Evolutionary conservation across 2,888 invertebrate species (phyloP), one percentile per base, ranked within the genome.

Genomic region (Drosophila engyochracea): DNA sequence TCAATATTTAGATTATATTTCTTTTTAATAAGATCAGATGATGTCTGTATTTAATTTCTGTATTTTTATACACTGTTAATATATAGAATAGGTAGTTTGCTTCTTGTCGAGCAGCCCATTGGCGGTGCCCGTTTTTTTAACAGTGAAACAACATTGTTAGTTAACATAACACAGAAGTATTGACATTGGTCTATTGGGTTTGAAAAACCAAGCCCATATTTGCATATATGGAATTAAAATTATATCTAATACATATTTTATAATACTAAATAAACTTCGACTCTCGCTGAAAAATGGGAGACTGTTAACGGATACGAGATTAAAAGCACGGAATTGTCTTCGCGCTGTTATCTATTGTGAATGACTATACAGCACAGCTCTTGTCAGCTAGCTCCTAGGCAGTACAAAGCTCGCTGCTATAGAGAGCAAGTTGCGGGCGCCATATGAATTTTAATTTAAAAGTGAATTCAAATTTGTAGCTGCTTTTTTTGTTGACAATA

Each of bases 321-420:
- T 14, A 12, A 44, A 44, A 12, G 12, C 12, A 44, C 22, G 22
- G 0, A 44, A 22, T 22, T 37, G 30, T 5, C 19, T 39, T 12
- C 62, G 19, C n/a, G 5, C 33, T 19, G 16, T 12, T 37, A 19
- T 3, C 30, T 10, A 47, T 35, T 30, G n/a, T 41, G 25, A 62
- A 35, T n/a, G 25, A 7, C 5, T 4, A 12, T 39, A 5, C 4
- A 10, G 1, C 1, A 0, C 10, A 73, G 58, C 61, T 44, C 37
- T 44, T 63, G 74, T 66, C 59, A 57, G 54, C 2, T 19, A n/a
- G 31, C 58, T 0, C 2, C 39, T n/a, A 0, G 5, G n/a, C 14
- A 9, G 7, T 25, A 0, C 5, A 30, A 66, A 31, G 66, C 78
- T 78, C 12, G 1, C 0, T 54, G 66, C 51, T 74, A 52, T n/a